Base-by-base conservation (phyloP, 2,113 vertebrate species). In the Apodemus speciosus region DNA sequence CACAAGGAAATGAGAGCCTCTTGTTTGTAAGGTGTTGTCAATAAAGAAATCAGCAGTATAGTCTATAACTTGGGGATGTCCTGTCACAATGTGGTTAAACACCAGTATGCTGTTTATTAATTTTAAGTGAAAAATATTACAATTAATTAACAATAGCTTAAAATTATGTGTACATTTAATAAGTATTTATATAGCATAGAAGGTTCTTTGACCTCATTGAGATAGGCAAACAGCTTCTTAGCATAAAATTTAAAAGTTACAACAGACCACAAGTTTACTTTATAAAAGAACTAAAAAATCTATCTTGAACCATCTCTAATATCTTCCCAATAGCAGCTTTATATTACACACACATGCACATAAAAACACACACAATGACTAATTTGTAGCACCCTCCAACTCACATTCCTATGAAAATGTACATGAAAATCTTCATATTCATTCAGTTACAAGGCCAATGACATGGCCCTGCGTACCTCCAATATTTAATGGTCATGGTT, bases 211-310 rank as follows among this genome's bases (percentile, higher is more conserved):
- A 86, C 6, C 4, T 92, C 49, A 85, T 25, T 92, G 69, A 46
- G 18, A 35, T 85, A 88, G 91, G 15, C 16, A 90, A 79, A 95
- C 25, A 87, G 30, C 9, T 88, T 79, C 18, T 89, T 88, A 79
- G 32, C 15, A 87, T 83, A 92, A 89, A 85, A 76, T 95, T 89
- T 85, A 64, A 85, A 92, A 76, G 32, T 79, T 71, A 72, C 5
- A 38, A 72, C 35, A 95, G 21, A 3, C 3, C 2, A 56, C 2
- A 89, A 93, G 64, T 8, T 71, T 76, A 56, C 16, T 49, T 2
- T 35, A 46, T 32, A 46, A 46, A 64, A 62, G 16, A 46, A 6
- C 32, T 88, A 51, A 79, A 77, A 88, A 18, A 27, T 49, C 9
- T 49, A 35, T 6, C 4, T 69, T 83, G 23, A 85, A 66, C 1